These are phyloP conservation scores for Apotomis betuletana DNA, from an alignment of 2,888 invertebrate genomes.

Conservation along the genomic window DNA sequence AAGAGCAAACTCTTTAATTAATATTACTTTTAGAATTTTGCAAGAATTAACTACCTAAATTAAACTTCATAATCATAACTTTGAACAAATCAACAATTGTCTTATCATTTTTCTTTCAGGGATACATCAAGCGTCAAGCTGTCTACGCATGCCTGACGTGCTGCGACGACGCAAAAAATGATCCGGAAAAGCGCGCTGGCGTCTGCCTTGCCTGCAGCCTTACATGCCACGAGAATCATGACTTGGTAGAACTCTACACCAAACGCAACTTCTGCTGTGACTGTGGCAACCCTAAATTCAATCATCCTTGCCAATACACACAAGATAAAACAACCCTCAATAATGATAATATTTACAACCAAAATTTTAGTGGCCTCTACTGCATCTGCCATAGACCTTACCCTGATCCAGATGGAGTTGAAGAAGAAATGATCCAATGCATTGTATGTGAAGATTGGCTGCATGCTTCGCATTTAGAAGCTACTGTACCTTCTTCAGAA, in stretches of 20 bases:
- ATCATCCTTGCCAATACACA: slow-evolving; percentile 87
- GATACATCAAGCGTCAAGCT: slow-evolving; percentile 96
- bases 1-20: no score
- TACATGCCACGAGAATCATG: slow-evolving; percentile 97
- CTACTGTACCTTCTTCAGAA: slow-evolving; percentile 81
- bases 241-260: slow-evolving; percentile 97
- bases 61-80: no score
- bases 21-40: no score
- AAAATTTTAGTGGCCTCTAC: slow-evolving; percentile 96
- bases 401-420: slow-evolving; percentile 94
- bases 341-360: slow-evolving; percentile 91
- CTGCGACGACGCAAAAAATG: slow-evolving; percentile 85
- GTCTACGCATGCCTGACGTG: slow-evolving; percentile 98
- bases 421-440: slow-evolving; percentile 98
- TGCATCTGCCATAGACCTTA: slow-evolving; percentile 96
- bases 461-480: slow-evolving; percentile 90
- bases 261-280: slow-evolving; percentile 98
- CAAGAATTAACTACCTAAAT: no score
- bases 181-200: slow-evolving; percentile 87
- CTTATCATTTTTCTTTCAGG: slow-evolving; percentile 79
- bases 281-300: slow-evolving; percentile 93
- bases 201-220: slow-evolving; percentile 97
- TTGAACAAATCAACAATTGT: neutral
- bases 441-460: slow-evolving; percentile 99
- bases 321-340: slow-evolving; percentile 86